Base-by-base conservation (phyloP, 2,888 invertebrate genomes). In the Polydrusus pterygomalis region DNA sequence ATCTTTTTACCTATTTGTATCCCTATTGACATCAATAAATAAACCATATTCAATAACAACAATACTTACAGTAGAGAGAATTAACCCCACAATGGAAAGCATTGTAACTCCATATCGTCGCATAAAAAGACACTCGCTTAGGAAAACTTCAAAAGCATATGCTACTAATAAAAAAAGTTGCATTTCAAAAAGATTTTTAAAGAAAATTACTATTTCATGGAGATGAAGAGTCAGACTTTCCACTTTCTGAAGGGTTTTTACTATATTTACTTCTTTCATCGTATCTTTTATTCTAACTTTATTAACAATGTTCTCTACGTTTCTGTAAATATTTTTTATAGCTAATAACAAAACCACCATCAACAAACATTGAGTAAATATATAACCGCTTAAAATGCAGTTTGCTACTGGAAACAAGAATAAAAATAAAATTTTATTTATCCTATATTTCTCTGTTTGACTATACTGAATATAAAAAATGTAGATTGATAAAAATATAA, bases 181-280 rank as follows among this genome's bases (percentile, higher is more conserved):
- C 2, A n/a, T 45, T 45, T 45, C 45, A n/a, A 45, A 45, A 45
- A 45, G 45, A 11, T 45, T 45, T n/a, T n/a, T 45, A n/a, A 45
- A 45, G 1, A 13, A n/a, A 45, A n/a, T n/a, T 1, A 45, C 45
- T 45, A n/a, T n/a, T 45, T 45, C n/a, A 6, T 45, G n/a, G n/a
- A 45, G 45, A 1, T n/a, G 45, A 45, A 45, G 45, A 45, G 45
- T 6, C 13, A 45, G n/a, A 1, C 7, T 1, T 45, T 45, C 45
- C n/a, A 45, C 6, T 45, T 45, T n/a, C 2, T n/a, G 13, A 45
- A 45, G 40, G 1, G 40, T 45, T 45, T 13, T 45, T 45, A n/a
- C 10, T n/a, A 45, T 45, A 45, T n/a, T n/a, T 13, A 6, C n/a
- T 45, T 45, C 45, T n/a, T 11, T n/a, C 2, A 13, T 45, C n/a